Conservation (phyloP, 37 sponge, comb jelly and placozoan genomes). For the Agelas oroides region DNA sequence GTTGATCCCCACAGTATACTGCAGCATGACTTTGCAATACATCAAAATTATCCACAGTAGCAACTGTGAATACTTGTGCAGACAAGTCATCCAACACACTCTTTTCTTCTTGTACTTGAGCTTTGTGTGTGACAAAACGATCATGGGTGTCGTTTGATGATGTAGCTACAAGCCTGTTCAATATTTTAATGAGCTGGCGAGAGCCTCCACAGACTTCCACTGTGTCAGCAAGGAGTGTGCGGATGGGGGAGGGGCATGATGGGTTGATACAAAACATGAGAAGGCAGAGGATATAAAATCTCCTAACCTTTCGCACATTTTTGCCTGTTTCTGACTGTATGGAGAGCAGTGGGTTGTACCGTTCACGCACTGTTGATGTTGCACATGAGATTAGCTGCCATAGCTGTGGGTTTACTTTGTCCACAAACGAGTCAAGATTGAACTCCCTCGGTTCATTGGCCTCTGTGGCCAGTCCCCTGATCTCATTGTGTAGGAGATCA, state of each 20-base stretch:
- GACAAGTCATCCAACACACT: constrained; percentile 21
- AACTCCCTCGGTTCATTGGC: too few species aligned
- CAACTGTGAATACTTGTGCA: constrained; percentile 20
- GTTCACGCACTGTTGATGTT: too few species aligned
- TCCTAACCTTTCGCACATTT: too few species aligned
- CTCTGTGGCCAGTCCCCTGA: too few species aligned
- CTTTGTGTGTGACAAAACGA: constrained; percentile 27
- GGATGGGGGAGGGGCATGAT: neutral
- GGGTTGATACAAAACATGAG: constrained; percentile 23
- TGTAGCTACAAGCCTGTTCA: constrained; percentile 16
- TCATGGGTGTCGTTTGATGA: constrained; percentile 46
- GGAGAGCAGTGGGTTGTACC: too few species aligned
- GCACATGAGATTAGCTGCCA: too few species aligned
- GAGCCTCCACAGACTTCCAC: constrained; percentile 46
- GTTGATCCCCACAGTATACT: constrained; percentile 47
- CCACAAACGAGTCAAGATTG: too few species aligned
- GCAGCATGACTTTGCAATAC: constrained; percentile 35
- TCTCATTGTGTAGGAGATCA: too few species aligned
- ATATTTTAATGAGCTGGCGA: constrained; percentile 34
- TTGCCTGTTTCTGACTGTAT: too few species aligned
- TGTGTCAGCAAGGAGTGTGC: constrained; percentile 14
- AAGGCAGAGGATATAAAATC: too few species aligned
- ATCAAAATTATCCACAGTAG: constrained; percentile 36
- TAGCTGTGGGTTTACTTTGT: too few species aligned
- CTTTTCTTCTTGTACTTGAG: neutral